Percentiles rank a stretch among this genome's conserved stretches.
These are phyloP conservation scores for Carassius gibelio DNA, from an alignment of 2,113 vertebrate genomes.

Conservation along the genomic window DNA sequence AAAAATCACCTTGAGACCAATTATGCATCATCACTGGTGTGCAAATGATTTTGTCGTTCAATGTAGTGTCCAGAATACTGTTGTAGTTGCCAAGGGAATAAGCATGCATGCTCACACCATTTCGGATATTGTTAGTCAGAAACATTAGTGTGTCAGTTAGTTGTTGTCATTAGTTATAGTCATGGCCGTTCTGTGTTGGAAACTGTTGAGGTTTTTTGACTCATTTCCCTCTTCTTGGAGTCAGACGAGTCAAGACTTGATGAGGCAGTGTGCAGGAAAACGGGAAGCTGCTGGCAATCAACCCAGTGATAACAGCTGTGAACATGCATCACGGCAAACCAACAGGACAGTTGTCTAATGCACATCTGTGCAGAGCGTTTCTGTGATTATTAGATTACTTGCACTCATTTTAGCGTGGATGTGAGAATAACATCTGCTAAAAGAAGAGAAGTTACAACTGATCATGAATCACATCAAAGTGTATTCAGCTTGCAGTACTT, in stretches of 20 bases:
- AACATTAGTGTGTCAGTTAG: conserved; percentile 25
- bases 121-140: not conserved
- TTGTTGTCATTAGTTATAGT: conserved; percentile 31
- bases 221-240: conserved; percentile 39
- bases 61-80: not conserved
- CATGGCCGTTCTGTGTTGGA: conserved; percentile 14
- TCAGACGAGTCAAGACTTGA: conserved; percentile 58
- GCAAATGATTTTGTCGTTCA: not conserved
- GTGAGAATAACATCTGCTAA: not conserved
- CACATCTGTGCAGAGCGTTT: not conserved
- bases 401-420: not conserved
- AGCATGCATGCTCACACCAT: not conserved
- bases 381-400: not conserved
- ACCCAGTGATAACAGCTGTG: conserved; percentile 19
- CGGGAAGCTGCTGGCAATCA: conserved; percentile 24
- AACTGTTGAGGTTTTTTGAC: conserved; percentile 41
- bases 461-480: not conserved
- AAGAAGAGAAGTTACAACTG: not conserved
- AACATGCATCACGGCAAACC: not conserved
- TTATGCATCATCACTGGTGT: not conserved
- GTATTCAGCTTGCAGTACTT: not conserved
- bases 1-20: not conserved
- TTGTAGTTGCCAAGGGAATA: not conserved
- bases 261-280: conserved; percentile 25
- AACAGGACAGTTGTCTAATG: not conserved